Evolutionary conservation across 2,797 vertebrate species (phyloP).

Genomic region (Ctenopoma kingsleyae): DNA sequence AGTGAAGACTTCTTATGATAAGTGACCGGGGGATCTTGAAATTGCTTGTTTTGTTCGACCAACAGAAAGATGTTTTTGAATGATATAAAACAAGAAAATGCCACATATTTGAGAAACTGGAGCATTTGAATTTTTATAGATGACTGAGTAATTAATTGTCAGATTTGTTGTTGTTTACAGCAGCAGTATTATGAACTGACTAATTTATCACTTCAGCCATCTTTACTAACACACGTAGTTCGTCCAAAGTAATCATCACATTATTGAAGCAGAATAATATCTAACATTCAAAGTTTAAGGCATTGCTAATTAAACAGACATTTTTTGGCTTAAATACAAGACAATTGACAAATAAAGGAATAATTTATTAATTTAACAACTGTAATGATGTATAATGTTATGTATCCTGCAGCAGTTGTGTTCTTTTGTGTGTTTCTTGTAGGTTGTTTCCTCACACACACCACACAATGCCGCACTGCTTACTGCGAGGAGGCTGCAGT

Average conservation of each 20-base stretch:
- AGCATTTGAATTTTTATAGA: not conserved
- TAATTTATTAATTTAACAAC: no score
- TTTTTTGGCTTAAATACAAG: no score
- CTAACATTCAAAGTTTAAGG: no score
- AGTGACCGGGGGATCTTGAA: not conserved
- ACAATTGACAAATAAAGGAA: no score
- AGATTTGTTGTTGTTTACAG: no score
- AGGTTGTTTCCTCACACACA: conserved; percentile 28
- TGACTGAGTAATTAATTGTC: not conserved
- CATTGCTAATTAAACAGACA: no score
- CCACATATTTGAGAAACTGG: not conserved
- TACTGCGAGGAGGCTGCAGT: conserved; percentile 53
- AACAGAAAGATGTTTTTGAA: not conserved
- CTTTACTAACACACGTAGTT: not conserved
- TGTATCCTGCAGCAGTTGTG: not conserved
- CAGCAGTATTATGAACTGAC: not conserved
- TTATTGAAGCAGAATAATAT: no score
- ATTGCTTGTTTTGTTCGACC: not conserved
- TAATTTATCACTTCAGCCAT: not conserved
- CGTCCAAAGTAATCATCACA: no score
- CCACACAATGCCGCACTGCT: conserved; percentile 51
- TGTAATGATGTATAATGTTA: no score
- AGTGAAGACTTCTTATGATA: not conserved
- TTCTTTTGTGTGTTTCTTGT: conserved; percentile 17
- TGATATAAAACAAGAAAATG: not conserved